These are phyloP conservation scores for Parnassius mnemosyne DNA, from an alignment of 2,888 invertebrate species.

Conservation along the genomic window DNA sequence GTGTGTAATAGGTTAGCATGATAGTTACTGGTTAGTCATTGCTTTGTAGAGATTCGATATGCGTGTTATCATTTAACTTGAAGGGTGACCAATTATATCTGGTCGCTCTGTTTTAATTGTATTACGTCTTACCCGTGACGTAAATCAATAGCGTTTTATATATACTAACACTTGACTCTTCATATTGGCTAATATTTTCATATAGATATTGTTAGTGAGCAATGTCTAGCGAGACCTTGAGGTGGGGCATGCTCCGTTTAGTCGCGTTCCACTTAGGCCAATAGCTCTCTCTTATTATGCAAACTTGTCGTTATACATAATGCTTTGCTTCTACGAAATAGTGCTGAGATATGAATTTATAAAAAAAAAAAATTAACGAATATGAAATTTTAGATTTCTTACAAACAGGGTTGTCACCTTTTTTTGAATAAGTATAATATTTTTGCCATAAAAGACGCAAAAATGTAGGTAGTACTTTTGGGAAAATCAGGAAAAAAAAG, in stretches of 20 bases:
- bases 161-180: background rate
- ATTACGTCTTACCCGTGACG: too few relatives aligned
- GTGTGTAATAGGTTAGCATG: constrained; percentile 1
- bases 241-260: constrained; percentile 60
- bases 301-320: constrained; percentile 77
- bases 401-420: too few relatives aligned
- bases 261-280: constrained; percentile 72
- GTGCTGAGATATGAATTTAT: constrained; percentile 67
- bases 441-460: too few relatives aligned
- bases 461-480: too few relatives aligned
- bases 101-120: too few relatives aligned
- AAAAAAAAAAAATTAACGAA: constrained; percentile 44
- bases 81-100: too few relatives aligned
- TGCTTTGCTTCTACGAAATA: constrained; percentile 66
- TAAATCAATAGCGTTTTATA: too few relatives aligned
- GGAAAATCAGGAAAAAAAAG: too few relatives aligned
- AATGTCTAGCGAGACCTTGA: constrained; percentile 38
- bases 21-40: constrained; percentile 1
- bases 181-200: background rate
- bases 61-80: too few relatives aligned
- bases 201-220: background rate
- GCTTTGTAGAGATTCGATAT: background rate
- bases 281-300: constrained; percentile 79
- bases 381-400: too few relatives aligned
- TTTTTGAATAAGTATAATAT: too few relatives aligned